Evolutionary conservation across 2,113 vertebrate genomes (phyloP), one percentile per base, ranked within the genome.

Genomic region (Pungitius pungitius): DNA sequence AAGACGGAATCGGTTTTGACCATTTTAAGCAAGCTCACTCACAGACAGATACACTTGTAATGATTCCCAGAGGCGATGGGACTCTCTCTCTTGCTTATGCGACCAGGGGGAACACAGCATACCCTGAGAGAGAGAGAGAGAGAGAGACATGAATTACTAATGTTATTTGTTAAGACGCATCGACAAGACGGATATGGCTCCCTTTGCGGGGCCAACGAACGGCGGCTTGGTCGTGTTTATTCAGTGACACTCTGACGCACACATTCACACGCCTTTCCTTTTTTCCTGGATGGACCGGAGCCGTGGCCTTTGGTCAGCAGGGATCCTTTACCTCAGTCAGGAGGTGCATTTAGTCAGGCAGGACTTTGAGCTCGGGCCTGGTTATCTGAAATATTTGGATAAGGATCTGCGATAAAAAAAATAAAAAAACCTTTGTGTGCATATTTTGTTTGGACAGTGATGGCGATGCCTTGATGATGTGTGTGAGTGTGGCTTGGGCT

Each of bases 201-300:
- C 35, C 58, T 13, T 26, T 62, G 33, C 35, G 7, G 37, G 59
- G 30, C 78, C 60, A 65, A 17, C 13, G 45, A 62, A 43, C 17
- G 9, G 62, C 40, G 76, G 45, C 47, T 77, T 62, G 67, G 73
- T 76, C 69, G 24, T 81, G 33, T 75, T 71, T 68, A 52, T 76
- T 87, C 68, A 42, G 54, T 55, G 47, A 52, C 54, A 55, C 57
- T 51, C 45, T 56, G 39, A 62, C 55, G 39, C 71, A 66, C 30
- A 58, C 65, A 52, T 47, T 42, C 64, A 45, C 51, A 63, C 55
- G 45, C 59, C 64, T 74, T 57, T 69, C 18, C 49, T 57, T 73
- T 73, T 75, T 17, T n/a, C 73, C 78, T 24, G 13, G 11, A 76
- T 75, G 45, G 45, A 35, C 40, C 42, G 33, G 56, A 68, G 68